A percentile compares a stretch with the other conserved stretches of the same genome.
These are phyloP conservation scores for Cryptocheilus praepositus DNA, from an alignment of 2,888 invertebrate species.

Conservation along the genomic window DNA sequence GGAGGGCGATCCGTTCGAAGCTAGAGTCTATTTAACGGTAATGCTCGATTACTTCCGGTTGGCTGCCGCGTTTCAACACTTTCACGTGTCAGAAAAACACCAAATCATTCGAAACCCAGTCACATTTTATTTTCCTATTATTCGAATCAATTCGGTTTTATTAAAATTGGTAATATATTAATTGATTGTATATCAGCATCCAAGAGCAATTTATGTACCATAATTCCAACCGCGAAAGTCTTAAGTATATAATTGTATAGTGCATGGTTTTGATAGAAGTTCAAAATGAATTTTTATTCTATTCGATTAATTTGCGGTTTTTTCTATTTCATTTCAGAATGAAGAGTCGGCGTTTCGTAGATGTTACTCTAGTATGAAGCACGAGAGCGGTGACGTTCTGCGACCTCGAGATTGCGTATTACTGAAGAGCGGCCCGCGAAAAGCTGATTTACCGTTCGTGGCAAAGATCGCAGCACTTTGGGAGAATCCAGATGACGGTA, in stretches of 20 bases:
- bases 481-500: slow-evolving; percentile 96
- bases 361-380: slow-evolving; percentile 94
- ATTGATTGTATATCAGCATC: too few species aligned
- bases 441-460: slow-evolving; percentile 93
- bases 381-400: slow-evolving; percentile 89
- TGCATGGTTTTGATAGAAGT: too few species aligned
- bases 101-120: too few species aligned
- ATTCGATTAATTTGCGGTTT: too few species aligned
- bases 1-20: slow-evolving; percentile 89
- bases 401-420: slow-evolving; percentile 93
- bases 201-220: too few species aligned
- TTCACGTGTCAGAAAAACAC: too few species aligned
- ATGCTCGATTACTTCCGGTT: slow-evolving; percentile 54
- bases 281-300: too few species aligned
- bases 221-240: too few species aligned
- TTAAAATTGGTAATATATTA: too few species aligned
- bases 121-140: too few species aligned
- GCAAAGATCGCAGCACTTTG: slow-evolving; percentile 96
- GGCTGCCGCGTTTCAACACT: not conserved
- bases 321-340: slow-evolving; percentile 77
- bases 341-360: slow-evolving; percentile 86
- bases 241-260: too few species aligned
- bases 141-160: too few species aligned
- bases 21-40: slow-evolving; percentile 92
- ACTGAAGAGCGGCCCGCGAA: slow-evolving; percentile 88